Base-by-base conservation (phyloP, 2,888 invertebrate species). In the Drosophila mercatorum region DNA sequence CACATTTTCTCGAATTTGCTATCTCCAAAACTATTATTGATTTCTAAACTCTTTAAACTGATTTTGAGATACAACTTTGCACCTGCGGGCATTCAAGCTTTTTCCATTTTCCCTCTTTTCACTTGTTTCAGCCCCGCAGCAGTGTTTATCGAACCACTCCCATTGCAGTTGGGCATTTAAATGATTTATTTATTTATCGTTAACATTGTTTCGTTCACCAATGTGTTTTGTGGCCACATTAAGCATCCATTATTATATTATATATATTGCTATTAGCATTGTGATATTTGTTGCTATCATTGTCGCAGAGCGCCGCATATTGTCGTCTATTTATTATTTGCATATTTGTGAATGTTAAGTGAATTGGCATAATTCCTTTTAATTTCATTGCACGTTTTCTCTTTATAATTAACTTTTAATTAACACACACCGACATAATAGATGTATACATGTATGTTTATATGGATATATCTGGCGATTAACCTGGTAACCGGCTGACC, bases 351-450 rank as follows among this genome's bases (percentile, higher is more conserved):
- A 60, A 55, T 63, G 84, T 81, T 84, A 64, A 84, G 61, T 84
- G 67, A 78, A 81, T 88, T 71, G 59, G 31, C 66, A 55, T 58
- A 46, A 67, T 74, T 59, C 61, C 51, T 43, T 72, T 61, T 69
- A 55, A 71, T 72, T 80, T 81, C 69, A 69, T 64, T 81, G 68
- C 70, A 53, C 47, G 64, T 65, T 59, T 67, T 66, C 58, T 46
- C 70, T 63, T 67, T 58, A 74, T 64, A 78, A 84, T 68, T 73
- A 81, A 84, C 69, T 61, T 68, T 79, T 40, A 52, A 77, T 69
- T 69, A 77, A 67, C 60, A 57, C 53, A 47, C 59, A 61, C 65
- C 41, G 26, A 28, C 53, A 55, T 8, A 17, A 53, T 34, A 46
- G 22, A 22, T 28, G 57, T 26, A 26, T 3, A 34, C 6, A 58